phyloP scores from a whole-genome alignment of 2,113 vertebrate genomes.

The Rhea americana region DNA sequence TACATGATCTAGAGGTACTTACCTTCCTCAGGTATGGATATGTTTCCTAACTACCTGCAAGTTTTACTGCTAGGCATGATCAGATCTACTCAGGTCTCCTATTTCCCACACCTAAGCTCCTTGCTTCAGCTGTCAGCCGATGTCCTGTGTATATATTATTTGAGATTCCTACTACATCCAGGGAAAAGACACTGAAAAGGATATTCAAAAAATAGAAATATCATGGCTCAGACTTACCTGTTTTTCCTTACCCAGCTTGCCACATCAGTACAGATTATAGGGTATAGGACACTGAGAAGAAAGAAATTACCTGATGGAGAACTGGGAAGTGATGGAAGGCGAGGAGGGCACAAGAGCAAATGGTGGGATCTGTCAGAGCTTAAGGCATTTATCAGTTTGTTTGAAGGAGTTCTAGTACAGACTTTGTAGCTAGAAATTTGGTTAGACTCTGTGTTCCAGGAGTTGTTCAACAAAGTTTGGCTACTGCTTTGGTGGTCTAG shows the following conservation, averaged over 20 bases:
- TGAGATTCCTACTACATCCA: background rate
- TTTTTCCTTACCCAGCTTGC: background rate
- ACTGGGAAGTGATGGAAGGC: slow-evolving; percentile 76
- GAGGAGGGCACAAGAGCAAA: slow-evolving; percentile 69
- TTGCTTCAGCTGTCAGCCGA: background rate
- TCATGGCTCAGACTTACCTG: background rate
- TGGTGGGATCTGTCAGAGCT: slow-evolving; percentile 67
- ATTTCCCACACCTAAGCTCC: background rate
- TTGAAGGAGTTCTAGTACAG: slow-evolving; percentile 73
- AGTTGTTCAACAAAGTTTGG: slow-evolving; percentile 58
- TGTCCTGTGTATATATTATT: background rate
- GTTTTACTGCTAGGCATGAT: background rate
- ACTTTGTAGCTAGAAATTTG: slow-evolving; percentile 73
- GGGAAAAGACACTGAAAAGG: background rate
- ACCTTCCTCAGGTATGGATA: background rate
- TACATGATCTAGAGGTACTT: background rate
- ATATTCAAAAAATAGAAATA: background rate
- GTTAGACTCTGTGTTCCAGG: slow-evolving; percentile 75
- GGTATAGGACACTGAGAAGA: background rate
- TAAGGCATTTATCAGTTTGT: slow-evolving; percentile 74
- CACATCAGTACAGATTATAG: background rate
- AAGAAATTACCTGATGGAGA: slow-evolving; percentile 79
- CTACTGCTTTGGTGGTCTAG: slow-evolving; percentile 73
- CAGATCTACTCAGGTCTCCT: background rate
- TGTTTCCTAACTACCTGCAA: background rate